These are phyloP conservation scores for Oligia latruncula DNA, from an alignment of 2,888 invertebrate genomes.

Conservation along the genomic window DNA sequence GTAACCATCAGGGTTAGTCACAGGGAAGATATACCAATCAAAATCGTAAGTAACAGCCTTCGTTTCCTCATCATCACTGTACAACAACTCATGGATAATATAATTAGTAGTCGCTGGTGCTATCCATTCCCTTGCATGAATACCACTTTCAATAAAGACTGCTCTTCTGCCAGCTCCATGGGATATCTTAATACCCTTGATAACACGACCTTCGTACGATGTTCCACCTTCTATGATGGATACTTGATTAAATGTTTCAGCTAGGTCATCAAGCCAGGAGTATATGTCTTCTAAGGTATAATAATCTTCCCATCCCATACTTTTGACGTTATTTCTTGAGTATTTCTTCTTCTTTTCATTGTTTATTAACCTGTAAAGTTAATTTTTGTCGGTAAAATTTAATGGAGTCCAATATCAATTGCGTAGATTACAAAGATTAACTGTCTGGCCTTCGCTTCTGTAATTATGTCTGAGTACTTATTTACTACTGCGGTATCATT, in stretches of 20 bases:
- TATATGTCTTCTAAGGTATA: conserved; percentile 91
- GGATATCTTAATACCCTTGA: conserved; percentile 87
- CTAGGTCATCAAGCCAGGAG: conserved; percentile 89
- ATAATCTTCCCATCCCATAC: conserved; percentile 91
- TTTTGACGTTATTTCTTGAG: conserved; percentile 71
- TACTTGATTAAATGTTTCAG: conserved; percentile 82
- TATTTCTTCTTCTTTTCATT: conserved; percentile 82
- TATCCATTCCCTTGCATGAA: conserved; percentile 95
- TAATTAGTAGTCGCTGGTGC: conserved; percentile 91
- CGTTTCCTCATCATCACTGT: conserved; percentile 85
- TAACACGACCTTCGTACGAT: conserved; percentile 84
- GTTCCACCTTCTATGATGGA: conserved; percentile 81
- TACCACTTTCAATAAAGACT: conserved; percentile 88
- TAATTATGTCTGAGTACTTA: neutral
- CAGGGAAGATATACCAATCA: conserved; percentile 94
- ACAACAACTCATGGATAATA: conserved; percentile 91
- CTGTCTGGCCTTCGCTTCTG: conserved; percentile 1
- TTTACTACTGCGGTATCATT: neutral
- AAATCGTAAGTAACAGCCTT: conserved; percentile 87
- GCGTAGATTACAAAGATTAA: neutral
- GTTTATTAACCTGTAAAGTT: conserved; percentile 85
- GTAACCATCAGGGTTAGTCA: conserved; percentile 95
- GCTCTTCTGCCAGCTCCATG: conserved; percentile 78
- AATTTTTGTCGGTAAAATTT: neutral
- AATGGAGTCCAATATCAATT: neutral